A percentile compares a stretch with the other conserved stretches of the same genome.
These are phyloP conservation scores for Tursiops truncatus DNA, from an alignment of 2,113 vertebrate species.

Conservation along the genomic window DNA sequence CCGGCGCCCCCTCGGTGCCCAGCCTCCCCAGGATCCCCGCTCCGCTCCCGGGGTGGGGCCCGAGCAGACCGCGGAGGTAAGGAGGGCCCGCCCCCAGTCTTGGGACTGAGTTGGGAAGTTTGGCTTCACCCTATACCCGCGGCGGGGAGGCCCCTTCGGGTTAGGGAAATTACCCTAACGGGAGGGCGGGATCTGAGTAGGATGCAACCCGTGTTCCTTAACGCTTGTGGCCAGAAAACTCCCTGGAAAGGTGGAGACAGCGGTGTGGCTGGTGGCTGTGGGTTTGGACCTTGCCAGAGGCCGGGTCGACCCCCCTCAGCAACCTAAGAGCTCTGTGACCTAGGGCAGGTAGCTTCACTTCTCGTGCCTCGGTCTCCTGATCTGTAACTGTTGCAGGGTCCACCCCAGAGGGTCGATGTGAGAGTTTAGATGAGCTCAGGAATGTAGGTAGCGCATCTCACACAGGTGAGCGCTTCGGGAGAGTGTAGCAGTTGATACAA, in stretches of 20 bases:
- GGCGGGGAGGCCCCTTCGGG: neutral
- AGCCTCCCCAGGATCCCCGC: accelerated
- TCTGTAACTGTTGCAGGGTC: neutral
- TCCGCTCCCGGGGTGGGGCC: neutral
- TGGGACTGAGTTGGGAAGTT: accelerated
- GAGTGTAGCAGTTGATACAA: neutral
- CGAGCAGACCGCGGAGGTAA: neutral
- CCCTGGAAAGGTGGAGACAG: too few relatives aligned
- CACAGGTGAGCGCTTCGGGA: accelerated
- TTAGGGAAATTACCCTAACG: too few relatives aligned
- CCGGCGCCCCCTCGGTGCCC: neutral
- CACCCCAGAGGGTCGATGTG: accelerated
- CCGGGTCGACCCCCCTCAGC: accelerated
- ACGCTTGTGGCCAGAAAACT: accelerated
- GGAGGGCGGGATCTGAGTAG: neutral
- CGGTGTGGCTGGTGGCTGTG: too few relatives aligned
- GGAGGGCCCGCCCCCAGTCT: neutral
- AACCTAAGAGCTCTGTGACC: too few relatives aligned
- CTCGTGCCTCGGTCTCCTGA: neutral
- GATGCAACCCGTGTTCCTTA: neutral
- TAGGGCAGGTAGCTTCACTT: too few relatives aligned
- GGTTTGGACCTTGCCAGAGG: too few relatives aligned
- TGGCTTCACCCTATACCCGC: neutral
- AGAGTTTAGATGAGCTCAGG: accelerated
- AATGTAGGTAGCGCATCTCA: accelerated